Evolutionary conservation across 1,140 invertebrate species (phyloP).

Genomic region (Kradibia gibbosae): DNA sequence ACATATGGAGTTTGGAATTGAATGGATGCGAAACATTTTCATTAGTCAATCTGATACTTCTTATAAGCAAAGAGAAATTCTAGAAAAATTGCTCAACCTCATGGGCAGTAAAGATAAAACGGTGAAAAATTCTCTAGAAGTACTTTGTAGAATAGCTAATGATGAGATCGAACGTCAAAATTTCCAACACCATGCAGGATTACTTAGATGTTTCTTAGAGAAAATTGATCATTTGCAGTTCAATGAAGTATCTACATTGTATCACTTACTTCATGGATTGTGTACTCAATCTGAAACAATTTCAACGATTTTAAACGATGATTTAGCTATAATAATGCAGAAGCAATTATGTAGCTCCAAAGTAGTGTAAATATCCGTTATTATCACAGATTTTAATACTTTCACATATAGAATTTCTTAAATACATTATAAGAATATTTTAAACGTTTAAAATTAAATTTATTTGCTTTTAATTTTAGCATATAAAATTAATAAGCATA

Average conservation of each 20-base stretch:
- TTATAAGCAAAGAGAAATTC: conserved; percentile 65
- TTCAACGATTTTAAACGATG: conserved; percentile 73
- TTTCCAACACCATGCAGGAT: conserved; percentile 65
- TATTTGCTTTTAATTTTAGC: too few species aligned
- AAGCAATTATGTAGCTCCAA: conserved; percentile 76
- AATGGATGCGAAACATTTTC: conserved; percentile 67
- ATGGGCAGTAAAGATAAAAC: conserved; percentile 67
- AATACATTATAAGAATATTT: too few species aligned
- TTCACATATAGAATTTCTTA: too few species aligned
- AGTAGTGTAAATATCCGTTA: conserved; percentile 61
- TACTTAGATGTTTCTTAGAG: conserved; percentile 74
- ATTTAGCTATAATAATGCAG: conserved; percentile 76
- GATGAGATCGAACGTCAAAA: conserved; percentile 58
- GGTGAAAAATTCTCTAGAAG: conserved; percentile 61
- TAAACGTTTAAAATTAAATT: too few species aligned
- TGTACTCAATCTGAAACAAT: conserved; percentile 67
- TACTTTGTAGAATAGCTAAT: conserved; percentile 64
- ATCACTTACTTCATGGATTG: conserved; percentile 74
- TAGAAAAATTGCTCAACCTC: conserved; percentile 62
- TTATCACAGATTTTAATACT: not conserved
- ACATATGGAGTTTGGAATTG: conserved; percentile 62
- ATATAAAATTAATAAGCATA: too few species aligned
- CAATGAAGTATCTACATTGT: conserved; percentile 75
- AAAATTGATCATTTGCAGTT: conserved; percentile 75
- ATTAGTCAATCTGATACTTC: conserved; percentile 57